A percentile compares a stretch with the other conserved stretches of the same genome.
These are phyloP conservation scores for Schizopygopsis malacanthus DNA, from an alignment of 2,797 vertebrate genomes.

Conservation along the genomic window DNA sequence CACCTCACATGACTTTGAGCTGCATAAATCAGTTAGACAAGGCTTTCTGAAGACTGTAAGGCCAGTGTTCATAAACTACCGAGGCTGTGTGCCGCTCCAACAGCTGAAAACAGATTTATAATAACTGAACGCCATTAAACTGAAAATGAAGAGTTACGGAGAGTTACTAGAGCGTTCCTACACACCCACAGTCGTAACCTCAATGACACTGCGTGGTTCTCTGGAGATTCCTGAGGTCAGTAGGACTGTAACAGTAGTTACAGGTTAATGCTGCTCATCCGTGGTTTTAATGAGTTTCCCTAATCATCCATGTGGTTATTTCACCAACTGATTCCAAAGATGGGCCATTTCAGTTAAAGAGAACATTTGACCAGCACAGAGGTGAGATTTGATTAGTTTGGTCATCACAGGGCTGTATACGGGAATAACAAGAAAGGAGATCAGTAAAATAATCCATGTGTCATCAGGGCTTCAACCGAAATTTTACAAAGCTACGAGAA, in stretches of 20 bases:
- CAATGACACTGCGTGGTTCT: constrained; percentile 24
- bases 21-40: background rate
- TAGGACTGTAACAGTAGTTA: constrained; percentile 2
- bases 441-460: too few relatives aligned
- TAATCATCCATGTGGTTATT: constrained; percentile 19
- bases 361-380: background rate
- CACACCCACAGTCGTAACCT: constrained; percentile 26
- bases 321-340: background rate
- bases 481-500: too few relatives aligned
- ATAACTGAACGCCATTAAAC: constrained; percentile 1
- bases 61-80: background rate
- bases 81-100: background rate
- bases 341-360: constrained; percentile 7
- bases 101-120: constrained; percentile 22
- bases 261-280: constrained; percentile 35
- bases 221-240: constrained; percentile 30
- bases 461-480: too few relatives aligned
- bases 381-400: background rate
- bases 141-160: constrained; percentile 6
- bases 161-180: constrained; percentile 19
- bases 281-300: constrained; percentile 33
- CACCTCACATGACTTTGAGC: constrained; percentile 3
- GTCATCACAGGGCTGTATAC: background rate
- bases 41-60: constrained; percentile 16
- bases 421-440: background rate